Evolutionary conservation across 2,113 vertebrate species (phyloP).

Genomic region (Oncorhynchus tshawytscha): DNA sequence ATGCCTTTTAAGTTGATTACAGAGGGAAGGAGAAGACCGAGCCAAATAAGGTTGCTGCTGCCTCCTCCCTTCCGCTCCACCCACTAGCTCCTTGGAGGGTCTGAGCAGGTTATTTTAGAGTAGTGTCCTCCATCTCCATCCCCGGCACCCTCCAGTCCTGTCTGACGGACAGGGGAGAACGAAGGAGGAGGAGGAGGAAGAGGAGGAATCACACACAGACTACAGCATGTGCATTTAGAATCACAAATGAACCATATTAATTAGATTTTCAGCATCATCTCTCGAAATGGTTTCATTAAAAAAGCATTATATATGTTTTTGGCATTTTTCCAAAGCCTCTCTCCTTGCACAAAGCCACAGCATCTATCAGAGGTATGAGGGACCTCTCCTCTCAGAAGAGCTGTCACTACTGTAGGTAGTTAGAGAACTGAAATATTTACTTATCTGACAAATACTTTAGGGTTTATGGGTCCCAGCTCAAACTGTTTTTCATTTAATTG

Average conservation of each 20-base stretch:
- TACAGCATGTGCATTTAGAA: conserved; percentile 19
- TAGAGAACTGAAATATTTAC: background rate
- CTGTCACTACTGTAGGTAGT: background rate
- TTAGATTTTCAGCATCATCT: conserved; percentile 43
- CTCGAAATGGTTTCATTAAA: conserved; percentile 53
- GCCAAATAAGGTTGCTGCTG: conserved; percentile 9
- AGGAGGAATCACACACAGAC: background rate
- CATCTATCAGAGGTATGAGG: too few species aligned
- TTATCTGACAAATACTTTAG: conserved; percentile 23
- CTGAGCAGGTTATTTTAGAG: conserved; percentile 14
- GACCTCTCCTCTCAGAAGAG: conserved; percentile 4
- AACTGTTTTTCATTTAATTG: conserved; percentile 6
- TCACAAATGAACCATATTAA: conserved; percentile 39
- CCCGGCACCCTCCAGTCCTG: conserved; percentile 3
- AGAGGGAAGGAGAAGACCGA: conserved; percentile 13
- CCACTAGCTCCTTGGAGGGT: conserved; percentile 11
- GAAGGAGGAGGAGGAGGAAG: background rate
- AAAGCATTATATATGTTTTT: conserved; percentile 36
- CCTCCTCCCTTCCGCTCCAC: background rate
- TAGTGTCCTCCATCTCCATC: conserved; percentile 8
- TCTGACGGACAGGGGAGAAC: conserved; percentile 18
- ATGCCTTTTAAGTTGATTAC: conserved; percentile 45
- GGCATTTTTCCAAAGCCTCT: conserved; percentile 35
- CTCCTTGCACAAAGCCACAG: conserved; percentile 1
- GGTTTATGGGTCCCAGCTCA: conserved; percentile 4